phyloP scores from a whole-genome alignment of 2,113 vertebrate species.

The Talpa occidentalis region DNA sequence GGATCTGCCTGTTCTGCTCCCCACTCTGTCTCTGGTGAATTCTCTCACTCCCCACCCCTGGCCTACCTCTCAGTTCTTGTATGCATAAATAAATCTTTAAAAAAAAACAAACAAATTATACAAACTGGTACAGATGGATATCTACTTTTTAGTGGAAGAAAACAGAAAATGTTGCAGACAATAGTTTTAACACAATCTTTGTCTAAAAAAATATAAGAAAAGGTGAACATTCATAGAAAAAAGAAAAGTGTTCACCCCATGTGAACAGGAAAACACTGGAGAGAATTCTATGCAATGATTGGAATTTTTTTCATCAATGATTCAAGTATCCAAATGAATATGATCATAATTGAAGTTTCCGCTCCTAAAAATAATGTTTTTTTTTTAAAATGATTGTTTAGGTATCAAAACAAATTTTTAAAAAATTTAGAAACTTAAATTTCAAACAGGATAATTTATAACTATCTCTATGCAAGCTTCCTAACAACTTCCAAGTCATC shows the following conservation, averaged over 20 bases:
- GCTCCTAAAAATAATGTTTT: background rate
- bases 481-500: background rate
- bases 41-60: no score
- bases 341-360: background rate
- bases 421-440: background rate
- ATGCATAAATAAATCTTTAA: no score
- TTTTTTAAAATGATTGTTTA: background rate
- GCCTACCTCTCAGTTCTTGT: no score
- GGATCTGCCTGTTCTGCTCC: no score
- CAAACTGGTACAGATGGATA: background rate
- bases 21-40: no score
- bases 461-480: background rate
- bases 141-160: background rate
- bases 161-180: slow-evolving; percentile 1
- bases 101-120: background rate
- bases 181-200: background rate
- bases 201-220: background rate
- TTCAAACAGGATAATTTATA: background rate
- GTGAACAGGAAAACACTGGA: background rate
- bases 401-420: background rate
- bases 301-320: background rate
- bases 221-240: background rate
- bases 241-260: background rate
- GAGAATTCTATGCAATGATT: background rate
- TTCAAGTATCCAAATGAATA: background rate